Conservation (phyloP, 2,888 invertebrate genomes). For the Axea sp. region DNA sequence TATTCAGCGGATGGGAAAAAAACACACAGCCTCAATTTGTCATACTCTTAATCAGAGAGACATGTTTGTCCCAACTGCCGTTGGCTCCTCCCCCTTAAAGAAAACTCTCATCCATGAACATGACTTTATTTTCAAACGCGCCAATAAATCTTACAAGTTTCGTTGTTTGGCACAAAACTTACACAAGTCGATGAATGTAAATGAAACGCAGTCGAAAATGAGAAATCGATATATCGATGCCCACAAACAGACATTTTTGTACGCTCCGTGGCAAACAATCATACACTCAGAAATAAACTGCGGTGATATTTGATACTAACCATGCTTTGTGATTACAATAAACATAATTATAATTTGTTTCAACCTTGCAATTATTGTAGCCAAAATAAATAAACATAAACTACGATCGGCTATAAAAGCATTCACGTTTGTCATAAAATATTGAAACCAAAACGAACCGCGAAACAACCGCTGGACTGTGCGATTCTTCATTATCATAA, state of each 20-base stretch:
- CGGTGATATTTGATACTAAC: too few relatives aligned
- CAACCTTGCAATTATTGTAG: too few relatives aligned
- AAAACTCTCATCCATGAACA: slow-evolving; percentile 46
- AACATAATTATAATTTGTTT: too few relatives aligned
- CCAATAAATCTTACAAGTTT: slow-evolving; percentile 43
- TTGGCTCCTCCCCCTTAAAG: not conserved
- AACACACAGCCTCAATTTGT: slow-evolving; percentile 6
- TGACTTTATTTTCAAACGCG: slow-evolving; percentile 37
- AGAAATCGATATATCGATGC: slow-evolving; percentile 43
- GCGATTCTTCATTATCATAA: too few relatives aligned
- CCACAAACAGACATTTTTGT: not conserved
- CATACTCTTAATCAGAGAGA: slow-evolving; percentile 13
- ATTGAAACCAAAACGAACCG: too few relatives aligned
- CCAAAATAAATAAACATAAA: too few relatives aligned
- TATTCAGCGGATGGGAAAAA: not conserved
- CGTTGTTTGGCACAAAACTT: slow-evolving; percentile 29
- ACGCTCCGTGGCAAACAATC: slow-evolving; percentile 16
- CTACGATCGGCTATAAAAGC: too few relatives aligned
- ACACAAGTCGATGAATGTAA: slow-evolving; percentile 39
- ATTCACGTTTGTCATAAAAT: too few relatives aligned
- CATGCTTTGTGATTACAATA: too few relatives aligned
- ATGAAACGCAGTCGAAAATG: slow-evolving; percentile 39
- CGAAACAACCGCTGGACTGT: too few relatives aligned
- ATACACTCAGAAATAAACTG: too few relatives aligned
- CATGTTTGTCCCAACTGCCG: slow-evolving; percentile 9